These are phyloP conservation scores for Mesocentrotus franciscanus DNA, from an alignment of 53 echinoderm and acorn worm species.

Conservation along the genomic window DNA sequence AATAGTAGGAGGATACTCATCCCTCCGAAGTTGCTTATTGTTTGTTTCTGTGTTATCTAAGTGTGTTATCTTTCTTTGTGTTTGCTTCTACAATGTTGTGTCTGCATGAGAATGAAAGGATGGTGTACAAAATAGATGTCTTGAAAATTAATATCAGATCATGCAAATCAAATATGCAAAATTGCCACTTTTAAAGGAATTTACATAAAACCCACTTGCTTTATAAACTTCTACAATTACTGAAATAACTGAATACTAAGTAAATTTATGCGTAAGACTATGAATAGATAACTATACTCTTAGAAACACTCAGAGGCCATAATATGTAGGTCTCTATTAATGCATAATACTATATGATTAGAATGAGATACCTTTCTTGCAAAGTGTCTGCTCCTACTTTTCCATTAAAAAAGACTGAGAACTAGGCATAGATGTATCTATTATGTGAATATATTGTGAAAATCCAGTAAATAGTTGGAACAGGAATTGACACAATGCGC, in stretches of 20 bases:
- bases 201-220: neutral
- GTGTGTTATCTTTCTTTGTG: neutral
- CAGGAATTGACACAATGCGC: neutral
- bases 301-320: neutral
- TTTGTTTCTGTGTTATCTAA: neutral
- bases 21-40: neutral
- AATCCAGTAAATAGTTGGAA: neutral
- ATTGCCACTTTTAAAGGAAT: neutral
- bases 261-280: too few relatives aligned
- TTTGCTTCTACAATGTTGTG: neutral
- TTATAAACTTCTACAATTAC: too few relatives aligned
- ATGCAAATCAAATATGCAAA: neutral
- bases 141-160: neutral
- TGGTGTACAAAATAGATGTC: neutral
- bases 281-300: neutral
- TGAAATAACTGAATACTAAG: too few relatives aligned
- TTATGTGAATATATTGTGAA: too few relatives aligned
- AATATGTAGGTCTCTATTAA: neutral
- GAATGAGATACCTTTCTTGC: neutral
- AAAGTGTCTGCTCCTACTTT: neutral
- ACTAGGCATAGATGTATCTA: neutral
- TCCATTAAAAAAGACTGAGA: neutral
- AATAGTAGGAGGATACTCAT: neutral
- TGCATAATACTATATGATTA: neutral
- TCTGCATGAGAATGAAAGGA: neutral